Percentiles rank a stretch among this genome's conserved stretches.
phyloP scores from a whole-genome alignment of 2,888 invertebrate genomes.

The Sesia apiformis region DNA sequence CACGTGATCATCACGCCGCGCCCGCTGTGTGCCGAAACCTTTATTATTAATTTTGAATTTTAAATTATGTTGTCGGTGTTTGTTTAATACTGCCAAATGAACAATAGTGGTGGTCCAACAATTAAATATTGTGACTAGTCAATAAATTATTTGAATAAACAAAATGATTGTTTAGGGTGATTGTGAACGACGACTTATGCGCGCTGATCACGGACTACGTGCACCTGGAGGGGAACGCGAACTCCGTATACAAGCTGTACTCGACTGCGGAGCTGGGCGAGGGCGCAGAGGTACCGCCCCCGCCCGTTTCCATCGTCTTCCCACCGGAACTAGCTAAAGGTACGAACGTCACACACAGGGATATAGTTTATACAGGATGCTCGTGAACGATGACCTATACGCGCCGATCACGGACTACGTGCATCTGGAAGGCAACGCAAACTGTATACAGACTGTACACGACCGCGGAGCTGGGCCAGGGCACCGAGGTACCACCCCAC shows the following conservation, averaged over 20 bases:
- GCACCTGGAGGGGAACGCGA: conserved; percentile 44
- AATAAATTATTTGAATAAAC: neutral
- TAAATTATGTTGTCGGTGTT: no score
- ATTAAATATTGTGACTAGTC: no score
- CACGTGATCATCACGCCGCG: no score
- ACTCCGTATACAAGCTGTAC: conserved; percentile 37
- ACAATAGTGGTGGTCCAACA: no score
- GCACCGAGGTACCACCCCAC: conserved; percentile 13
- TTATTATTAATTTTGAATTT: no score
- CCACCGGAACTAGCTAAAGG: conserved; percentile 57
- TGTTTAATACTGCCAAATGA: no score
- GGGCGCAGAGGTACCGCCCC: conserved; percentile 48
- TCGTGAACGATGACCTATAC: conserved; percentile 47
- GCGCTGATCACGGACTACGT: conserved; percentile 49
- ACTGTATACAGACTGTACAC: conserved; percentile 38
- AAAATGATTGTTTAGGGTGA: conserved; percentile 33
- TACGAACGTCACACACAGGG: conserved; percentile 8
- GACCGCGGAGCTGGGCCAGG: conserved; percentile 38
- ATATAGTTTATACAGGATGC: neutral
- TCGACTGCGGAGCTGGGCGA: conserved; percentile 39
- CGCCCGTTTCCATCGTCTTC: conserved; percentile 40
- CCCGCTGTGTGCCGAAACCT: no score
- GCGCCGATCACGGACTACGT: conserved; percentile 49
- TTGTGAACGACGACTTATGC: conserved; percentile 48
- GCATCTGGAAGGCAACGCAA: conserved; percentile 44